Conservation (phyloP, 2,797 vertebrate genomes). For the Monodelphis domestica region DNA sequence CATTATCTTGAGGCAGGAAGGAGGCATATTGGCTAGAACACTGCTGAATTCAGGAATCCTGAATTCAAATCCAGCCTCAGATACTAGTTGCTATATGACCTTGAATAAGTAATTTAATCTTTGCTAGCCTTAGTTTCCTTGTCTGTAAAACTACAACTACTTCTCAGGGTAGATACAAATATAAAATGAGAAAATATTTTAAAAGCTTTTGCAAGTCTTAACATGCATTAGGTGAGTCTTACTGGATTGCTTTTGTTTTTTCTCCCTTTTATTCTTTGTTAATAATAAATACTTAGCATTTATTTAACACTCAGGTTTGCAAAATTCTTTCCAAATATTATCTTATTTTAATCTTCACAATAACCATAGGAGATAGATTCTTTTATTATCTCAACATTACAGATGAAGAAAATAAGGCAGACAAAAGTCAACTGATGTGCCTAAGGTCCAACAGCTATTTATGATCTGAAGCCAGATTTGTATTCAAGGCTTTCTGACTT, state of each 20-base stretch:
- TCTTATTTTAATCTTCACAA: neutral
- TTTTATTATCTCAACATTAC: neutral
- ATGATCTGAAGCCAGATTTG: neutral
- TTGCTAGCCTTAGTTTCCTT: neutral
- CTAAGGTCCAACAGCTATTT: neutral
- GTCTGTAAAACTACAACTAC: neutral
- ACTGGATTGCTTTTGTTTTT: neutral
- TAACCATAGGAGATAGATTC: neutral
- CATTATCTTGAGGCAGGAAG: neutral
- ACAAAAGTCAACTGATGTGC: neutral
- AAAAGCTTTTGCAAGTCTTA: neutral
- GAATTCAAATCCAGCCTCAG: neutral
- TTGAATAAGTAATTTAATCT: neutral
- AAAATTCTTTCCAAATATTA: neutral
- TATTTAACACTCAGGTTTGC: neutral
- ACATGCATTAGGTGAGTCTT: neutral
- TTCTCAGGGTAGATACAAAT: neutral
- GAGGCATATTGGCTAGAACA: no score
- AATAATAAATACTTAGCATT: neutral
- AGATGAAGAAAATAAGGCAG: neutral
- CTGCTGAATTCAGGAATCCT: neutral
- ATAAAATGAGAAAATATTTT: neutral
- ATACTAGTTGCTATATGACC: neutral
- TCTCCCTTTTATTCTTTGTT: neutral
- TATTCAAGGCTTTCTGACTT: neutral